Evolutionary conservation across 2,113 vertebrate genomes (phyloP).

Genomic region (Lepus americanus): DNA sequence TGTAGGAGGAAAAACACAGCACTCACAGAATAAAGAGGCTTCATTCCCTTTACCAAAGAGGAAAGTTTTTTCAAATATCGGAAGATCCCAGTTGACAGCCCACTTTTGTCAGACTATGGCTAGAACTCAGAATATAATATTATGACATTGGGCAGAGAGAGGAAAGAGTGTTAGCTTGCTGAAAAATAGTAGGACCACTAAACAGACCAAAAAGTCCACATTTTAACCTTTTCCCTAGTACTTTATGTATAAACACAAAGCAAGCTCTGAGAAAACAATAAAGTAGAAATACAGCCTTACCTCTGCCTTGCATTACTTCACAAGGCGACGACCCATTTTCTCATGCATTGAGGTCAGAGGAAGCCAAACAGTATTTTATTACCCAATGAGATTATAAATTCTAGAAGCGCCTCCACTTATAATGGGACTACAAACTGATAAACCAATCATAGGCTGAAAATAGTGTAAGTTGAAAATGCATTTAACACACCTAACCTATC

Average conservation of each 20-base stretch:
- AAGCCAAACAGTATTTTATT: slow-evolving; percentile 40
- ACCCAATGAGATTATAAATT: neutral
- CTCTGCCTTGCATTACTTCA: neutral
- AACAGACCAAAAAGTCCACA: neutral
- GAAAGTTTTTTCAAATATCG: neutral
- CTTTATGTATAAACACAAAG: neutral
- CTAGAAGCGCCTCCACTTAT: neutral
- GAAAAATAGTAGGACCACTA: neutral
- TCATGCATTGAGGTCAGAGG: slow-evolving; percentile 20
- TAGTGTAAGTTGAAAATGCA: neutral
- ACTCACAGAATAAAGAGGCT: neutral
- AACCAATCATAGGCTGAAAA: neutral
- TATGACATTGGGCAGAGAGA: neutral
- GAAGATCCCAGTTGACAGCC: neutral
- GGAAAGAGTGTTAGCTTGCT: neutral
- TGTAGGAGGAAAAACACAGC: neutral
- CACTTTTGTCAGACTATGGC: neutral
- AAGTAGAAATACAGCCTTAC: neutral
- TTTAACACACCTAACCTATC: neutral
- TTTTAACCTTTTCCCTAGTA: neutral
- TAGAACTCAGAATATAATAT: neutral
- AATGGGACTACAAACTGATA: neutral
- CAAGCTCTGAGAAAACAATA: neutral
- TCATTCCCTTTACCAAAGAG: neutral
- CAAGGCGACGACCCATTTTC: slow-evolving; percentile 35